These are phyloP conservation scores for Nemapogon koenigi DNA, from an alignment of 2,888 invertebrate genomes.

Conservation along the genomic window DNA sequence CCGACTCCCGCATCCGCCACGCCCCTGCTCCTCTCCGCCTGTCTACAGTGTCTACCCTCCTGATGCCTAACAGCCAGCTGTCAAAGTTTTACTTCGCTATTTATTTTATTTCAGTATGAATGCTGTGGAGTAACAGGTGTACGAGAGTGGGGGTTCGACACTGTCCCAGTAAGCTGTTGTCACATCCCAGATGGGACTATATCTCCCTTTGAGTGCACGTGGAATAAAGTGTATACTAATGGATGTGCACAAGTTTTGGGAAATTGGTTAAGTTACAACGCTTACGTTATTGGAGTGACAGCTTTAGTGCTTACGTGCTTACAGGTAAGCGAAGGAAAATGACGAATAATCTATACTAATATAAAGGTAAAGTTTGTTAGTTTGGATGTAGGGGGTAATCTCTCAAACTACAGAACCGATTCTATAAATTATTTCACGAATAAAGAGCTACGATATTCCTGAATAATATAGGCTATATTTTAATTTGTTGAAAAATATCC, in stretches of 20 bases:
- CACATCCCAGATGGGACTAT: conserved; percentile 44
- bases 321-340: conserved; percentile 33
- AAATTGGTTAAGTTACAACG: conserved; percentile 42
- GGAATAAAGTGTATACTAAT: conserved; percentile 24
- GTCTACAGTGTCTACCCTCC: too few relatives aligned
- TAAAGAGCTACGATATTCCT: too few relatives aligned
- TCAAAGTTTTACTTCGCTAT: not conserved
- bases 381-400: too few relatives aligned
- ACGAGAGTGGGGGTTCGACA: conserved; percentile 55
- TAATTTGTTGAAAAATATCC: too few relatives aligned
- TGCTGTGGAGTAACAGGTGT: conserved; percentile 70
- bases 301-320: conserved; percentile 31
- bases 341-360: too few relatives aligned
- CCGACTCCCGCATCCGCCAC: not conserved
- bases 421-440: too few relatives aligned
- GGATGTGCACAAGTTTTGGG: conserved; percentile 67
- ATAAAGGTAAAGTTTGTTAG: too few relatives aligned
- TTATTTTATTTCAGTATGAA: conserved; percentile 48
- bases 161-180: conserved; percentile 71
- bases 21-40: not conserved
- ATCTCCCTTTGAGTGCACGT: conserved; percentile 44
- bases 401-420: too few relatives aligned
- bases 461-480: too few relatives aligned
- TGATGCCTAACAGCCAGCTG: too few relatives aligned
- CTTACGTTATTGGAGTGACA: conserved; percentile 30